phyloP scores from a whole-genome alignment of 2,113 vertebrate species.

The Macroglossus sobrinus region DNA sequence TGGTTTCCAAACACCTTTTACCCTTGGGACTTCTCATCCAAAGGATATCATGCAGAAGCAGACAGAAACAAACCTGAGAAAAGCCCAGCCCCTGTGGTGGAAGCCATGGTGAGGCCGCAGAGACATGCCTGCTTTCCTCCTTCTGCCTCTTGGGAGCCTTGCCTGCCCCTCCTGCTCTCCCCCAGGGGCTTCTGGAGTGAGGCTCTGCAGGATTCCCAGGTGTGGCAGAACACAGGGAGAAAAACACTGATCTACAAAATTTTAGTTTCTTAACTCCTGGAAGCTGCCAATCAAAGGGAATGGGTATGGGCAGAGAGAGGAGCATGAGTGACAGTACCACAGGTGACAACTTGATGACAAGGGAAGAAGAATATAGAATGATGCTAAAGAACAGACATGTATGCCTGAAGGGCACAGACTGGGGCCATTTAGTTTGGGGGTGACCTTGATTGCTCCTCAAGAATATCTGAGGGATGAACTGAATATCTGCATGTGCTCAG shows the following conservation, averaged over 20 bases:
- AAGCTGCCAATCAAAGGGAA: conserved; percentile 18
- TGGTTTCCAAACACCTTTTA: neutral
- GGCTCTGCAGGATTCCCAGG: neutral
- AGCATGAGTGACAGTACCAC: neutral
- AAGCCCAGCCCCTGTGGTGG: neutral
- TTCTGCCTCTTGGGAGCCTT: neutral
- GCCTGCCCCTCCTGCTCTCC: neutral
- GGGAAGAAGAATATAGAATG: neutral
- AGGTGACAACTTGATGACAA: neutral
- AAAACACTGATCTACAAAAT: conserved; percentile 11
- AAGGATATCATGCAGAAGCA: neutral
- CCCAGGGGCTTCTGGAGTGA: neutral
- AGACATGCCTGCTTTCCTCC: neutral
- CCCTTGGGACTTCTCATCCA: neutral
- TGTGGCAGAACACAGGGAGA: neutral
- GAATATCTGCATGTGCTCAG: neutral
- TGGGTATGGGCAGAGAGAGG: neutral
- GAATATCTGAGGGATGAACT: neutral
- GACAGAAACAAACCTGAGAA: neutral
- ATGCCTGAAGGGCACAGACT: neutral
- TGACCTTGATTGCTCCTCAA: neutral
- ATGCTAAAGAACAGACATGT: neutral
- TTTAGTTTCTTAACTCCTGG: neutral
- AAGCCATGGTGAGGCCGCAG: neutral
- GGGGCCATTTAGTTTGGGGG: neutral